Base-by-base conservation (phyloP, 2,888 invertebrate species). In the Sphaeridia pumilis region DNA sequence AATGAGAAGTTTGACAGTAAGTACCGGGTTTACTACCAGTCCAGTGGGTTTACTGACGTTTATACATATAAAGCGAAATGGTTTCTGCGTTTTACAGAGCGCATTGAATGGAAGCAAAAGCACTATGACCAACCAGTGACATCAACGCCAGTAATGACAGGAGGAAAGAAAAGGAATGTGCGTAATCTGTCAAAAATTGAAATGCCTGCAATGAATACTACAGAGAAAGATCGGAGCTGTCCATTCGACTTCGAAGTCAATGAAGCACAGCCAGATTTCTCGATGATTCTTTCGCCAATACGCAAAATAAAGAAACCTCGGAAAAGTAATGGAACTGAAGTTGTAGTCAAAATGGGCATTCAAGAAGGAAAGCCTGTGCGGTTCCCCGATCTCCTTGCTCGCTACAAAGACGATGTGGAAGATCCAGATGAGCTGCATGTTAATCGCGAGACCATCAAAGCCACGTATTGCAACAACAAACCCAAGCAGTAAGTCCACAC, bases 101-200 rank as follows among this genome's bases (percentile, higher is more conserved):
- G 61, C 10, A 26, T 61, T 25, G 42, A 58, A 3, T 58, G 61
- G 61, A 59, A 58, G 36, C 46, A 52, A 47, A 43, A 48, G 14
- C 56, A 57, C 36, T 56, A 48, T 35, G 34, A 35, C 21, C 54
- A 58, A 47, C 59, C 59, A 2, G 54, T 58, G 7, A 61, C 61
- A 3, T 61, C 61, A 7, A 61, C 61, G 1, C 61, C 61, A 21
- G 56, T 54, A 14, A 42, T 7, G n/a, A 10, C 41, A 24, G 5
- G 20, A 5, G 5, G 17, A 38, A 38, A 14, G 12, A 38, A 17
- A n/a, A n/a, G n/a, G n/a, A n/a, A n/a, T n/a, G n/a, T n/a, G n/a
- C n/a, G n/a, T n/a, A n/a, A n/a, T n/a, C n/a, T n/a, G n/a, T n/a
- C n/a, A n/a, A n/a, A n/a, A n/a, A n/a, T n/a, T n/a, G n/a, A n/a